Base-by-base conservation (phyloP, 2,797 vertebrate species). In the Trachops cirrhosus region DNA sequence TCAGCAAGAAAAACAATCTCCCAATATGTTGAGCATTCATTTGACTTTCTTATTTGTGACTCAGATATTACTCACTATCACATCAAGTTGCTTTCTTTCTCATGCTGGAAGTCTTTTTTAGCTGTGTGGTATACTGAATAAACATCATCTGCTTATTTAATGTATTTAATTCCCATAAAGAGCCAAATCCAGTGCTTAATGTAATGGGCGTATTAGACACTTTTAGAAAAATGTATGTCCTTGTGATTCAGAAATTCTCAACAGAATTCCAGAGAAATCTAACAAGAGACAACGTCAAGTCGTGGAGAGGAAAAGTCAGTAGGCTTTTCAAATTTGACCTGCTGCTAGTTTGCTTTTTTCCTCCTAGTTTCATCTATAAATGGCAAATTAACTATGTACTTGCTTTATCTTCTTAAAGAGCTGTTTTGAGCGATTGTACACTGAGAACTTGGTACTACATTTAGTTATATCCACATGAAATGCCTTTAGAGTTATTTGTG, bases 21-120 rank as follows among this genome's bases (percentile, higher is more conserved):
- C 34, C 80, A 88, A 80, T 86, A 92, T 96, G 87, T 75, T 86
- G 78, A 87, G 3, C 34, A 92, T 95, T 90, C 78, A 90, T 93
- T 88, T 95, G 77, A 86, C 39, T 94, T 96, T 95, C 48, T 93
- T 92, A n/a, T 86, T 59, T 77, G 59, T 96, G 96, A 96, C 26
- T 93, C 95, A 91, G 82, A 86, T 92, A 77, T 50, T 94, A 94
- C 12, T 94, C 74, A 93, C 82, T 96, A 93, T 94, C 80, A 86
- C 26, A 74, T 44, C n/a, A 75, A 89, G 50, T 54, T 86, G 64
- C 75, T 95, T 97, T 83, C 74, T 96, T 59, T 94, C 67, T 93
- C 39, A 22, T 73, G 37, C 32, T 90, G 86, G 86, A 91, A 89
- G 46, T 74, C 48, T 94, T 86, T 54, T 73, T 94, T 79, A 86